These are phyloP conservation scores for Setophaga kirtlandii DNA, from an alignment of 2,113 vertebrate species.

Conservation along the genomic window DNA sequence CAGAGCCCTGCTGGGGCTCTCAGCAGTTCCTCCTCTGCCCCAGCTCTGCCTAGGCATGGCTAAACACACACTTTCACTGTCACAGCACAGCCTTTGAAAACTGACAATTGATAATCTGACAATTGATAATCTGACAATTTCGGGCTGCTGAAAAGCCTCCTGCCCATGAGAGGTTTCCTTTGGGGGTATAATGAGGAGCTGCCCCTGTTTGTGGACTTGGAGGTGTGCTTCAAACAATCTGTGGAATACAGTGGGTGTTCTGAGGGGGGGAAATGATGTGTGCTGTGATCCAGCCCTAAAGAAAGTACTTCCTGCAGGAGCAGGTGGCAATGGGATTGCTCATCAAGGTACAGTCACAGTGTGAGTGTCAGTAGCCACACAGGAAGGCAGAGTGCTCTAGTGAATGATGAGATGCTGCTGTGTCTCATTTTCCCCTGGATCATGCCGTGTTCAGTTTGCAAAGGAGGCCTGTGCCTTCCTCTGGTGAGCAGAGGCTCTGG, in stretches of 20 bases:
- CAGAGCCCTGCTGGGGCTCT: neutral
- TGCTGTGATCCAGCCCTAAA: neutral
- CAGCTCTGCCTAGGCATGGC: neutral
- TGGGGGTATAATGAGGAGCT: accelerated
- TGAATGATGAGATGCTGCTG: neutral
- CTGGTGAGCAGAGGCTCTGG: neutral
- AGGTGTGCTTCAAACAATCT: neutral
- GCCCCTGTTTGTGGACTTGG: neutral
- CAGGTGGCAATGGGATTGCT: neutral
- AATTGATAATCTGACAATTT: neutral
- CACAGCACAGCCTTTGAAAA: neutral
- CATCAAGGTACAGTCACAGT: too few species aligned
- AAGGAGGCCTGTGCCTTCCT: neutral
- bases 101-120: neutral
- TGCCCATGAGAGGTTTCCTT: accelerated
- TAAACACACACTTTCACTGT: neutral
- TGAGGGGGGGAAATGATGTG: accelerated
- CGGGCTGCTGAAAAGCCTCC: accelerated
- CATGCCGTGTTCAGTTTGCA: neutral
- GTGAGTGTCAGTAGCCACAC: neutral
- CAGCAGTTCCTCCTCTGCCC: neutral
- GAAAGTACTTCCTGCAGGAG: neutral
- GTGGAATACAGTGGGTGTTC: neutral
- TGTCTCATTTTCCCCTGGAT: neutral
- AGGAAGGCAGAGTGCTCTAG: neutral